Conservation (phyloP, 2,888 invertebrate species). For the Ormia ochracea region DNA sequence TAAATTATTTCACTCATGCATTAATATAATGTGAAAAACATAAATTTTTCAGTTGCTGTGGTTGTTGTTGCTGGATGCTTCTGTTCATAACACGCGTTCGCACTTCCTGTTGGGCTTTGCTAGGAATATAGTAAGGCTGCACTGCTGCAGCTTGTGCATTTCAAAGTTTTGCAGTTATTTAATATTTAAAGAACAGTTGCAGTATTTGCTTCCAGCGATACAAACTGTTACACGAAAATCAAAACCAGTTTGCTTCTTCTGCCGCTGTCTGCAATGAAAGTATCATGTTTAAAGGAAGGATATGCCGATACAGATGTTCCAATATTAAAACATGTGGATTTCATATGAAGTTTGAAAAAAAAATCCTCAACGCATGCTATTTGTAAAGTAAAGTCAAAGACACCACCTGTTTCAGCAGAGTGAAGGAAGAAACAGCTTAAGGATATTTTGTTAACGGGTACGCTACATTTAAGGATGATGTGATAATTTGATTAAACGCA, state of each 20-base stretch:
- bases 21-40: no score
- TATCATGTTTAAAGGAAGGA: constrained; percentile 46
- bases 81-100: constrained; percentile 52
- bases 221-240: constrained; percentile 35
- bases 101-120: constrained; percentile 40
- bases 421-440: not conserved
- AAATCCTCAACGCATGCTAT: constrained; percentile 52
- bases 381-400: constrained; percentile 22
- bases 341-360: not conserved
- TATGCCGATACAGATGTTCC: constrained; percentile 51
- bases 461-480: not conserved
- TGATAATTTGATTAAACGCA: not conserved
- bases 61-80: constrained; percentile 11
- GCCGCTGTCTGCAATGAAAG: not conserved
- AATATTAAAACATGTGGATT: constrained; percentile 32
- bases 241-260: constrained; percentile 32
- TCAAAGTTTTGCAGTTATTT: constrained; percentile 4
- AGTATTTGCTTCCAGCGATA: not conserved
- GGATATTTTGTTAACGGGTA: not conserved
- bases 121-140: not conserved
- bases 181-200: not conserved
- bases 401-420: constrained; percentile 49
- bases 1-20: no score
- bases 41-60: not conserved
- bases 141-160: constrained; percentile 29